Conservation (phyloP, 1,140 invertebrate species). For the Drosophila nigrodunni region DNA sequence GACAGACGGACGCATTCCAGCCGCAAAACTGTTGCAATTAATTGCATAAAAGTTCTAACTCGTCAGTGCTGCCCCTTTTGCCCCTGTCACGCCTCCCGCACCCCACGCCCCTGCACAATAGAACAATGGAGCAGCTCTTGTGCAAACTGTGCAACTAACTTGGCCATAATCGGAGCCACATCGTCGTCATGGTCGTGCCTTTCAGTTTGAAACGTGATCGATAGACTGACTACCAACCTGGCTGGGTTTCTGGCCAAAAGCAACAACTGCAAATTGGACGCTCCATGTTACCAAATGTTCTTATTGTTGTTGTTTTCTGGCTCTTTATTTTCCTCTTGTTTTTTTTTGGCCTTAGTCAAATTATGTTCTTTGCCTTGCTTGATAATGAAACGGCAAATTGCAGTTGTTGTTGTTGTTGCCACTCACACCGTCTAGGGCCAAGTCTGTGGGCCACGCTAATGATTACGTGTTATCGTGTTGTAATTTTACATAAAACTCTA, state of each 20-base stretch:
- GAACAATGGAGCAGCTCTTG: constrained; percentile 62
- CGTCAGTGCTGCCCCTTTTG: constrained; percentile 42
- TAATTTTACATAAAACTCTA: constrained; percentile 82
- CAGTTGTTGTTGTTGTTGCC: constrained; percentile 37
- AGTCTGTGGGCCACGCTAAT: constrained; percentile 62
- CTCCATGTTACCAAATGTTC: not conserved
- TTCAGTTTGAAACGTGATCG: constrained; percentile 83
- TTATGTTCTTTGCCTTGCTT: constrained; percentile 82
- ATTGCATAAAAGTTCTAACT: constrained; percentile 80
- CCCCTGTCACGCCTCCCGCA: not conserved
- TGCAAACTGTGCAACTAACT: constrained; percentile 34
- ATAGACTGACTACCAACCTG: constrained; percentile 75
- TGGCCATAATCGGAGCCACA: constrained; percentile 54
- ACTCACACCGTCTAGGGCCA: constrained; percentile 59
- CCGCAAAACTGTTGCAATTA: constrained; percentile 80
- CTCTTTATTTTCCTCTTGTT: no score
- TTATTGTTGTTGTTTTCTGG: no score
- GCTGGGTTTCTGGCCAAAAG: constrained; percentile 18
- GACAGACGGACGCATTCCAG: constrained; percentile 63
- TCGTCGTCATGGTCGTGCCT: constrained; percentile 64
- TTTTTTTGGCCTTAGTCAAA: constrained; percentile 73
- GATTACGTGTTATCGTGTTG: constrained; percentile 84
- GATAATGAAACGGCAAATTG: constrained; percentile 81
- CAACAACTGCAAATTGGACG: constrained; percentile 70
- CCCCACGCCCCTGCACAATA: constrained; percentile 2